Conservation (phyloP, 2,888 invertebrate genomes). For the Dioctria linearis region DNA sequence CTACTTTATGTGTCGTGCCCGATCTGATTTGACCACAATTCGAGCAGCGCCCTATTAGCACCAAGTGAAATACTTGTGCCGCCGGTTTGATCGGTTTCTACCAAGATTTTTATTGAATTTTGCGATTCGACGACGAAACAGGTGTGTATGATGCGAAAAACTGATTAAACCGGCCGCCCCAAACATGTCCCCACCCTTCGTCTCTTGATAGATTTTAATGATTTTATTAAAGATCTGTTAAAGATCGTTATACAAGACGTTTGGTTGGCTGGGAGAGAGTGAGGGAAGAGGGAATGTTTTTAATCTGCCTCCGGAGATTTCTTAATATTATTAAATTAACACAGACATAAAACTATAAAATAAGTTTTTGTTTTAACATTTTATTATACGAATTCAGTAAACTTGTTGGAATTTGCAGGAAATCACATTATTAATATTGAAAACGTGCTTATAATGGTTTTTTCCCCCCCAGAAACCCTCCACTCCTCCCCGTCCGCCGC, state of each 20-base stretch:
- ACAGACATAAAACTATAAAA: no score
- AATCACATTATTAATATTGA: no score
- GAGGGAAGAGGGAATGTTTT: no score
- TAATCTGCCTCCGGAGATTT: no score
- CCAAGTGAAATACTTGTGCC: constrained; percentile 3
- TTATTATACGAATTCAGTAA: no score
- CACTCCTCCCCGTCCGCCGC: background rate
- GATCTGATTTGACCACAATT: background rate
- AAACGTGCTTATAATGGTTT: no score
- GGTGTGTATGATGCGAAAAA: constrained; percentile 14
- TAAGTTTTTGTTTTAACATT: no score
- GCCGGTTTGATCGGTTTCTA: constrained; percentile 27
- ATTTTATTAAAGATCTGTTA: background rate
- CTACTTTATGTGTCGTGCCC: background rate
- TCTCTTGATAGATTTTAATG: background rate
- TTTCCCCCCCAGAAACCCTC: background rate
- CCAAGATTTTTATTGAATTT: constrained; percentile 29
- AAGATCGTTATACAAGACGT: constrained; percentile 11
- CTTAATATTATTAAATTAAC: no score
- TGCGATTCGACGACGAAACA: background rate
- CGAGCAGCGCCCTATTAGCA: background rate
- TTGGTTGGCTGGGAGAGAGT: background rate
- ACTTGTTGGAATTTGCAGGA: no score
- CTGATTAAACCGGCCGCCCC: background rate
- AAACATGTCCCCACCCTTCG: background rate